Percentiles rank a stretch among this genome's conserved stretches.
These are phyloP conservation scores for Pteromalus puparum DNA, from an alignment of 1,140 invertebrate species.

Conservation along the genomic window DNA sequence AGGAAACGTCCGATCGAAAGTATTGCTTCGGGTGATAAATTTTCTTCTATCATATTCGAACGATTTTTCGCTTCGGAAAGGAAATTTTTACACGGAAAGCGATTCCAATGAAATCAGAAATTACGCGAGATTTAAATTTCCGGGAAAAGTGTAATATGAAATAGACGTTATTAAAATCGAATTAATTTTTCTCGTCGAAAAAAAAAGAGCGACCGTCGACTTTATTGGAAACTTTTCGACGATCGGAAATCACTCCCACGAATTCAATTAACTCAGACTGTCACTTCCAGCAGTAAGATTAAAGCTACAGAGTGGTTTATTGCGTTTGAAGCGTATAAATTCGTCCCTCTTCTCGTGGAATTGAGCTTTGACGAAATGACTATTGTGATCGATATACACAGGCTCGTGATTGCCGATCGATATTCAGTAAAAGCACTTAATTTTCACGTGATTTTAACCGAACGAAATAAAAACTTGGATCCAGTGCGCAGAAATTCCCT, in stretches of 20 bases:
- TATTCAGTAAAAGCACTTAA: not conserved
- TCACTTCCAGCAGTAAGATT: not conserved
- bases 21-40: too few relatives aligned
- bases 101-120: too few relatives aligned
- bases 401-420: not conserved
- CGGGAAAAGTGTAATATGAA: not conserved
- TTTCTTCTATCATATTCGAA: not conserved
- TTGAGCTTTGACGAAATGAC: not conserved
- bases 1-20: too few relatives aligned
- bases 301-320: not conserved
- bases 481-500: too few relatives aligned
- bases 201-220: not conserved
- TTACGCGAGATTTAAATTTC: too few relatives aligned
- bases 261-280: slow-evolving; percentile 1
- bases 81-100: too few relatives aligned
- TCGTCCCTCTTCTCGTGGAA: not conserved
- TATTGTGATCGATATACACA: not conserved
- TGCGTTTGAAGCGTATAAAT: slow-evolving; percentile 7
- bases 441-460: too few relatives aligned
- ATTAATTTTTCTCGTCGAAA: not conserved
- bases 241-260: not conserved
- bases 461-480: too few relatives aligned
- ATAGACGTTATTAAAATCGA: too few relatives aligned
- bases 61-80: not conserved
- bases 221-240: not conserved